A percentile compares a stretch with the other conserved stretches of the same genome.
Evolutionary conservation across 92 coral and sea anemone genomes (phyloP).

Genomic region (Epizoanthus rinbou): DNA sequence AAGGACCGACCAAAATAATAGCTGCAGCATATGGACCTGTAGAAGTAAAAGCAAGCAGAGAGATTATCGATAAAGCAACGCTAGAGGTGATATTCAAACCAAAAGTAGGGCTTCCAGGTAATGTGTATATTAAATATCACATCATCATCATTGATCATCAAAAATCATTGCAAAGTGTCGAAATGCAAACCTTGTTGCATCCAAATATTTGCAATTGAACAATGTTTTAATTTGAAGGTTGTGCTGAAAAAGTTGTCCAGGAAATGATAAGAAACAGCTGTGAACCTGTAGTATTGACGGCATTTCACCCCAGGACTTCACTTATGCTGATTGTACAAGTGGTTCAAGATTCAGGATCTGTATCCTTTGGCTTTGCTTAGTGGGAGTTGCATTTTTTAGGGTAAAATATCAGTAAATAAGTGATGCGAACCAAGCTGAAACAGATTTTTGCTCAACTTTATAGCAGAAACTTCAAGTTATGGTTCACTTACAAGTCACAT

Average conservation of each 20-base stretch:
- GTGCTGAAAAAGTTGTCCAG: slow-evolving; percentile 87
- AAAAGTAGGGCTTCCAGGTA: slow-evolving; percentile 93
- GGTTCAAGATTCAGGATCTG: slow-evolving; percentile 91
- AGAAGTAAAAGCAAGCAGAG: slow-evolving; percentile 85
- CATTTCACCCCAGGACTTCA: slow-evolving; percentile 94
- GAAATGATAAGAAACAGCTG: slow-evolving; percentile 85
- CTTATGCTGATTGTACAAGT: slow-evolving; percentile 80
- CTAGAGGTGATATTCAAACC: slow-evolving; percentile 93
- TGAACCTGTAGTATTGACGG: slow-evolving; percentile 77
- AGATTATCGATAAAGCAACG: slow-evolving; percentile 88
- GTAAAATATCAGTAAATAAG: too few relatives aligned
- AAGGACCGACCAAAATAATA: slow-evolving; percentile 85
- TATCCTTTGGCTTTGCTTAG: slow-evolving; percentile 57
- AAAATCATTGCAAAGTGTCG: too few relatives aligned
- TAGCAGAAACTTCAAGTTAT: too few relatives aligned
- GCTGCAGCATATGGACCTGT: slow-evolving; percentile 97
- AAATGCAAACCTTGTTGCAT: too few relatives aligned
- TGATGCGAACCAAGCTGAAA: too few relatives aligned
- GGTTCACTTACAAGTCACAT: too few relatives aligned
- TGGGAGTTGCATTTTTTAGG: too few relatives aligned
- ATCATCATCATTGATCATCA: too few relatives aligned
- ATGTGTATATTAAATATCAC: background rate
- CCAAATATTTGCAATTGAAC: background rate
- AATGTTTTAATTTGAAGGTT: slow-evolving; percentile 52
- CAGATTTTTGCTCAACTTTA: too few relatives aligned